A percentile compares a stretch with the other conserved stretches of the same genome.
Conservation (phyloP, 1,140 invertebrate genomes). For the Heliconius nattereri region DNA sequence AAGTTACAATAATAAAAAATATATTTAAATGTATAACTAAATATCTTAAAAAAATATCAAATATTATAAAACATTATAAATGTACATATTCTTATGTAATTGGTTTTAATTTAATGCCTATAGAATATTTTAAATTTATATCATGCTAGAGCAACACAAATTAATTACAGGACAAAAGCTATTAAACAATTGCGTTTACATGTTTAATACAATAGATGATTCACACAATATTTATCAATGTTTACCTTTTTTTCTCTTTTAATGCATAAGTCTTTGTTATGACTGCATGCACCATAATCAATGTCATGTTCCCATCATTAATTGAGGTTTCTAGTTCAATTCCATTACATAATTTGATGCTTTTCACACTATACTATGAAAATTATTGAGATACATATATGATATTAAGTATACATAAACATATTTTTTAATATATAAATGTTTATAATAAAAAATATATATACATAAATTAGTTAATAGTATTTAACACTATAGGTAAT, state of each 20-base stretch:
- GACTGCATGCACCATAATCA: slow-evolving; percentile 19
- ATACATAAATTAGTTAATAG: background rate
- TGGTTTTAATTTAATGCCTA: background rate
- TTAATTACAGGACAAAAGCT: slow-evolving; percentile 17
- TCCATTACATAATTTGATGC: background rate
- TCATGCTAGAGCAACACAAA: background rate
- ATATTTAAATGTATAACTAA: too few relatives aligned
- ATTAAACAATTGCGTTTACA: slow-evolving; percentile 17
- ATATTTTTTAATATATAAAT: background rate
- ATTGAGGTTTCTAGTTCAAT: background rate
- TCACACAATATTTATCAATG: slow-evolving; percentile 31
- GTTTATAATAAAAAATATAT: background rate
- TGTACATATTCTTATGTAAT: too few relatives aligned
- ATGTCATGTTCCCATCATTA: background rate
- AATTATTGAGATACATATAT: background rate
- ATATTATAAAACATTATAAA: too few relatives aligned
- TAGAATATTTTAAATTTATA: background rate
- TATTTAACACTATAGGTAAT: background rate
- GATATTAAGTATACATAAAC: too few relatives aligned
- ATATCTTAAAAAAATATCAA: too few relatives aligned
- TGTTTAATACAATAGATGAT: slow-evolving; percentile 24
- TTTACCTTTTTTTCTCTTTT: slow-evolving; percentile 40
- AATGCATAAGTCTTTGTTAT: slow-evolving; percentile 25
- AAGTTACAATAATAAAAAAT: too few relatives aligned
- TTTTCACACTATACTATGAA: background rate